Evolutionary conservation across 2,888 invertebrate genomes (phyloP).

Genomic region (Serrognathus titanus): DNA sequence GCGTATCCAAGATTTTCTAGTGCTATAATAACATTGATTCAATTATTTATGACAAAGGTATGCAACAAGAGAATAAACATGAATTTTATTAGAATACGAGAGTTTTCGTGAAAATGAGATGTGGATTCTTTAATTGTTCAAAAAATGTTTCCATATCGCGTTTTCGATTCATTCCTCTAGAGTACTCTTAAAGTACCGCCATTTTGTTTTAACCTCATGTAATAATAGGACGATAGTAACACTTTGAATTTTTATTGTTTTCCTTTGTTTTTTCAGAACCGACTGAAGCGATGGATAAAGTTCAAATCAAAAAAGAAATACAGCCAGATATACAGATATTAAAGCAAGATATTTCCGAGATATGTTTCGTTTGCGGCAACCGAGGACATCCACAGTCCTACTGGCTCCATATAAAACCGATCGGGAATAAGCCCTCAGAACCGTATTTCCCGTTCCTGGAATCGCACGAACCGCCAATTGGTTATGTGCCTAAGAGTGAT

Average conservation of each 20-base stretch:
- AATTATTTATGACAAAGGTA: too few species aligned
- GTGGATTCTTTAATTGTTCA: too few species aligned
- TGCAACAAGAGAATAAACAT: too few species aligned
- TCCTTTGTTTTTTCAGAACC: slow-evolving; percentile 27
- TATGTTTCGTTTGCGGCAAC: slow-evolving; percentile 74
- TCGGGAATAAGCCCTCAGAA: slow-evolving; percentile 66
- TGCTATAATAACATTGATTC: too few species aligned
- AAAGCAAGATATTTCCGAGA: slow-evolving; percentile 33
- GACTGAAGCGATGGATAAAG: slow-evolving; percentile 52
- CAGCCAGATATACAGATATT: slow-evolving; percentile 36
- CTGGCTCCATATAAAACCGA: slow-evolving; percentile 63
- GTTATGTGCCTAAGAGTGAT: slow-evolving; percentile 55
- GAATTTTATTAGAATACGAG: too few species aligned
- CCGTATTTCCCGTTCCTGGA: slow-evolving; percentile 91
- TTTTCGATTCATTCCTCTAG: too few species aligned
- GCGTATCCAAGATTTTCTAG: too few species aligned
- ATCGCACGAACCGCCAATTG: slow-evolving; percentile 80
- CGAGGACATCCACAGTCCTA: slow-evolving; percentile 61
- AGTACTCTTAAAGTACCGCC: too few species aligned
- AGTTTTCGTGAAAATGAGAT: too few species aligned
- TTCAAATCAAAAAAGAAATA: slow-evolving; percentile 51
- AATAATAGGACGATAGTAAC: too few species aligned
- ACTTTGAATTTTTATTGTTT: background rate
- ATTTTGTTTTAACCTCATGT: too few species aligned
- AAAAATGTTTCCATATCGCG: too few species aligned